phyloP scores from a whole-genome alignment of 2,888 invertebrate genomes.

The Helicoverpa assulta region DNA sequence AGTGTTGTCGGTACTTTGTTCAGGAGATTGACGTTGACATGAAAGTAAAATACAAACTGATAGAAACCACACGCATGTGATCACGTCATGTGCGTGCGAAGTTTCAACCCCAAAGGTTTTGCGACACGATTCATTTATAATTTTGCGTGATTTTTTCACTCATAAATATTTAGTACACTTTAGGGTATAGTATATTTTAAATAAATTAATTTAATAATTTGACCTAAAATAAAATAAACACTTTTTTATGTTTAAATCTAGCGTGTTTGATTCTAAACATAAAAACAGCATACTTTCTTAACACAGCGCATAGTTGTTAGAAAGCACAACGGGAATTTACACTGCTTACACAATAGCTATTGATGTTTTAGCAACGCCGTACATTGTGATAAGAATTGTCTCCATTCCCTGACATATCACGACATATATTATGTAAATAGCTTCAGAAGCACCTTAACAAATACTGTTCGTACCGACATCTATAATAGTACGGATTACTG shows the following conservation, averaged over 20 bases:
- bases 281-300: no score
- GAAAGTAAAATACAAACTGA: conserved; percentile 11
- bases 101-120: conserved; percentile 16
- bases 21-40: conserved; percentile 43
- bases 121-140: conserved; percentile 1
- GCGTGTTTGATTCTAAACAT: no score
- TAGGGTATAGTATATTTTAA: no score
- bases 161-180: no score
- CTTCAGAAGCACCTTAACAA: conserved; percentile 37
- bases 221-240: no score
- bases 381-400: not conserved
- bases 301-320: no score
- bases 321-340: not conserved
- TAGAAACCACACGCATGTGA: not conserved
- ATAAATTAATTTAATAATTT: no score
- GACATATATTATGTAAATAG: conserved; percentile 12
- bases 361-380: not conserved
- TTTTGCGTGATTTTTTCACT: not conserved
- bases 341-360: not conserved
- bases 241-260: not conserved
- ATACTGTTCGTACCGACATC: conserved; percentile 26
- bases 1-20: conserved; percentile 34
- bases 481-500: conserved; percentile 40
- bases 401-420: not conserved
- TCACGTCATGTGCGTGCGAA: conserved; percentile 5